Conservation (phyloP, 2,888 invertebrate genomes). For the Apocheima hispidaria region DNA sequence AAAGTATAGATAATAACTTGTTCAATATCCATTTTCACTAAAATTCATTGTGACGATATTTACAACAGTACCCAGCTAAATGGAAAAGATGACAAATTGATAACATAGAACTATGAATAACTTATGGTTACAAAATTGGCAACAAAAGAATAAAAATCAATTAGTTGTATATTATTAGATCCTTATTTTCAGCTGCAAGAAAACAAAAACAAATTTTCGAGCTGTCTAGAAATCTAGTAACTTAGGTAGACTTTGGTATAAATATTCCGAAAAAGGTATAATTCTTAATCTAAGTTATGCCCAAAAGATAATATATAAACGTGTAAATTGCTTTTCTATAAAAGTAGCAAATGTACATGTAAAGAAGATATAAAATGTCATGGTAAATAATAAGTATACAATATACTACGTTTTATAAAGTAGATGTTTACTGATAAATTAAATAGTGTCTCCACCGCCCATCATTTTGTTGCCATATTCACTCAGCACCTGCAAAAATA, state of each 20-base stretch:
- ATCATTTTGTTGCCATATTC: slow-evolving; percentile 94
- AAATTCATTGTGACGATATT: slow-evolving; percentile 41
- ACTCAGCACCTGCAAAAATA: slow-evolving; percentile 89
- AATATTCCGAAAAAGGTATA: slow-evolving; percentile 50
- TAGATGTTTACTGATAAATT: slow-evolving; percentile 34
- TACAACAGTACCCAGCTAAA: slow-evolving; percentile 43
- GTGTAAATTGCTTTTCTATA: slow-evolving; percentile 24
- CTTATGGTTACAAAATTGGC: background rate
- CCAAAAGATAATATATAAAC: slow-evolving; percentile 12
- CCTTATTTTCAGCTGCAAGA: background rate
- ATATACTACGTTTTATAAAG: slow-evolving; percentile 15
- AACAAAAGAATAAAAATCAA: background rate
- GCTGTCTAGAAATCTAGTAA: slow-evolving; percentile 65
- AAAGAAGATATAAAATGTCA: slow-evolving; percentile 21
- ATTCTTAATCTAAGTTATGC: slow-evolving; percentile 36
- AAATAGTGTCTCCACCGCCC: slow-evolving; percentile 85
- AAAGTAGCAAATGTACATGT: slow-evolving; percentile 28
- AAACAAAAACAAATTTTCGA: slow-evolving; percentile 52
- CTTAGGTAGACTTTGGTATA: slow-evolving; percentile 75
- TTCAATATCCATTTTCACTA: slow-evolving; percentile 31
- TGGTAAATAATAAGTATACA: slow-evolving; percentile 17
- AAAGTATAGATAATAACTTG: slow-evolving; percentile 51
- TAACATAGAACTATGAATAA: background rate
- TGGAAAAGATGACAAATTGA: background rate
- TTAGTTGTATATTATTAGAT: background rate